phyloP scores from a whole-genome alignment of 2,888 invertebrate genomes.

The Apamea crenata region DNA sequence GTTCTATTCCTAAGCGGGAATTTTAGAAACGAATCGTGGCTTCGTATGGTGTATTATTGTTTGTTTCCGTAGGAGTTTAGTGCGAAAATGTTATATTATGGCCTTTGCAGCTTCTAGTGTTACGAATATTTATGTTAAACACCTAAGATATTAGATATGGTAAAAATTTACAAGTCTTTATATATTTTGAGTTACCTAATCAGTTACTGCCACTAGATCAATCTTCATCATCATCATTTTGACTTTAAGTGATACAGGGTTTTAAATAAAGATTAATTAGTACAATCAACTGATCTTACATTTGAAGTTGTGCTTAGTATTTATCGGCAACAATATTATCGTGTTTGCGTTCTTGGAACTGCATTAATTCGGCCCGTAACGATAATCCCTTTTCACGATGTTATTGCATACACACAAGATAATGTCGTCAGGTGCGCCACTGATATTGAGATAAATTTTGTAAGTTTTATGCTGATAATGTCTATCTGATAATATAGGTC shows the following conservation, averaged over 20 bases:
- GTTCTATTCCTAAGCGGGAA: conserved; percentile 14
- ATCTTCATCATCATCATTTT: background rate
- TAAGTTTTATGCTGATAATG: conserved; percentile 56
- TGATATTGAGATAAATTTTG: conserved; percentile 66
- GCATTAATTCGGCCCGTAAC: conserved; percentile 47
- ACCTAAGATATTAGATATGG: background rate
- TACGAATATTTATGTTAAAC: background rate
- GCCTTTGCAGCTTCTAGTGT: background rate
- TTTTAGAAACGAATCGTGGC: conserved; percentile 8
- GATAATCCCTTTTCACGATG: conserved; percentile 47
- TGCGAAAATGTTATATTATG: conserved; percentile 1
- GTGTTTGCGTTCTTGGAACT: conserved; percentile 41
- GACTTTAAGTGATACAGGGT: background rate
- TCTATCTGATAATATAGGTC: conserved; percentile 58
- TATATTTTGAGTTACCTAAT: background rate
- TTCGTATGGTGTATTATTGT: conserved; percentile 10
- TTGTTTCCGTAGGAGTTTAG: background rate
- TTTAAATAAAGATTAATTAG: conserved; percentile 14
- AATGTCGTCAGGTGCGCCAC: conserved; percentile 62
- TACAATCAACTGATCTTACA: conserved; percentile 28
- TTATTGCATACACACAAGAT: conserved; percentile 61
- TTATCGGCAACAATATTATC: conserved; percentile 34
- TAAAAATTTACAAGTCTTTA: background rate
- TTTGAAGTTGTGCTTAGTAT: conserved; percentile 27
- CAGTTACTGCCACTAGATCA: background rate